These are phyloP conservation scores for Trachurus trachurus DNA, from an alignment of 2,797 vertebrate species.

Conservation along the genomic window DNA sequence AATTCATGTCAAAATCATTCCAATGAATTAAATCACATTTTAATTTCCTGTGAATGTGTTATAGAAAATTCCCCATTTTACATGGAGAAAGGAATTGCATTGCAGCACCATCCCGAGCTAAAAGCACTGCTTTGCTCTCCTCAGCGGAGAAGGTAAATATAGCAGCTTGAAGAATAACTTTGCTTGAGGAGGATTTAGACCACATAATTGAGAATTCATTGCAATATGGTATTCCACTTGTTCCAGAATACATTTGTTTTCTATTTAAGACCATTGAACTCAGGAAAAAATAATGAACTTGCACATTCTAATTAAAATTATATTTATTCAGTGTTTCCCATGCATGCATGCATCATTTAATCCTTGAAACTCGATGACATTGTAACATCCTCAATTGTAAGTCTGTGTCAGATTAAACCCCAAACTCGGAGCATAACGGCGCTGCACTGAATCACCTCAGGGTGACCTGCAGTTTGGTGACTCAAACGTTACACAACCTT, in stretches of 20 bases:
- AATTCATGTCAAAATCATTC: slow-evolving; percentile 7
- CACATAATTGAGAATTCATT: slow-evolving; percentile 38
- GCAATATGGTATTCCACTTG: slow-evolving; percentile 21
- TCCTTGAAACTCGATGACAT: slow-evolving; percentile 49
- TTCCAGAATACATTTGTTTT: slow-evolving; percentile 48
- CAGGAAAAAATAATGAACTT: slow-evolving; percentile 39
- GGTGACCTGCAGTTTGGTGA: slow-evolving; percentile 43
- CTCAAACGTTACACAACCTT: slow-evolving; percentile 37
- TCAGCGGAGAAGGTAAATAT: slow-evolving; percentile 26
- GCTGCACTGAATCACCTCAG: slow-evolving; percentile 21
- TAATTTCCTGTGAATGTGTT: not conserved
- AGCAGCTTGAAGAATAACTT: slow-evolving; percentile 17
- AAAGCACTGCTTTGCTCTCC: not conserved
- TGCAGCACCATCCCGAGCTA: not conserved
- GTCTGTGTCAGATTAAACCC: slow-evolving; percentile 37
- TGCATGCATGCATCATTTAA: slow-evolving; percentile 57
- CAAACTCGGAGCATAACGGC: slow-evolving; percentile 22
- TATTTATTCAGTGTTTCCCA: slow-evolving; percentile 55
- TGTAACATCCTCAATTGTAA: slow-evolving; percentile 28
- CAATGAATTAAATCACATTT: not conserved
- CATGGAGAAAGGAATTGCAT: slow-evolving; percentile 2
- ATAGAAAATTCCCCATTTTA: not conserved
- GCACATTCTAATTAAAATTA: slow-evolving; percentile 61
- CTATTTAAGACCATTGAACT: slow-evolving; percentile 40
- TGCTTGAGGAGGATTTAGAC: slow-evolving; percentile 31